These are phyloP conservation scores for Polydrusus cervinus DNA, from an alignment of 2,888 invertebrate genomes.

Conservation along the genomic window DNA sequence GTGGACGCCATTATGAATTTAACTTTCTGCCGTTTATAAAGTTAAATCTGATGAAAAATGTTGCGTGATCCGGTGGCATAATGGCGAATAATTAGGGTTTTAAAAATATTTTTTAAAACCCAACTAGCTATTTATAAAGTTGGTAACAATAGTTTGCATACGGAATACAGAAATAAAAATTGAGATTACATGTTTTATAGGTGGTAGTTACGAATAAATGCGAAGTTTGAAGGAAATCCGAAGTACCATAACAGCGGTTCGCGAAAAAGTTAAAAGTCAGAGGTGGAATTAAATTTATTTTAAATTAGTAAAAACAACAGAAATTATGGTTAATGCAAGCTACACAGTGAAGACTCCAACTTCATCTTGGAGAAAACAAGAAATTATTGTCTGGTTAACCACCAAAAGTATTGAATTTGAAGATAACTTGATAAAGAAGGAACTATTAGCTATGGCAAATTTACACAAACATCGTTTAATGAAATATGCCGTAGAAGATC, in stretches of 20 bases:
- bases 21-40: constrained; percentile 56
- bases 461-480: too few relatives aligned
- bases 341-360: too few relatives aligned
- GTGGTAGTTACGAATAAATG: constrained; percentile 26
- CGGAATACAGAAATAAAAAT: constrained; percentile 37
- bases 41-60: constrained; percentile 59
- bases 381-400: too few relatives aligned
- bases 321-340: too few relatives aligned
- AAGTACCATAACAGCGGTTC: constrained; percentile 5
- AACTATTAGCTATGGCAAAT: too few relatives aligned
- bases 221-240: constrained; percentile 11
- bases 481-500: too few relatives aligned
- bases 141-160: constrained; percentile 38
- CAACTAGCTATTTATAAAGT: constrained; percentile 41
- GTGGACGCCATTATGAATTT: constrained; percentile 56
- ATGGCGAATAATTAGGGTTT: constrained; percentile 60
- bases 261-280: constrained; percentile 2
- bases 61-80: constrained; percentile 59
- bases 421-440: too few relatives aligned
- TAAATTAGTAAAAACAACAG: too few relatives aligned
- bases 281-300: not conserved
- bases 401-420: too few relatives aligned
- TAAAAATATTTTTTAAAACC: constrained; percentile 47
- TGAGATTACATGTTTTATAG: constrained; percentile 31
- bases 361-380: too few relatives aligned